phyloP scores from a whole-genome alignment of 1,140 invertebrate genomes.

The Grapholita molesta region DNA sequence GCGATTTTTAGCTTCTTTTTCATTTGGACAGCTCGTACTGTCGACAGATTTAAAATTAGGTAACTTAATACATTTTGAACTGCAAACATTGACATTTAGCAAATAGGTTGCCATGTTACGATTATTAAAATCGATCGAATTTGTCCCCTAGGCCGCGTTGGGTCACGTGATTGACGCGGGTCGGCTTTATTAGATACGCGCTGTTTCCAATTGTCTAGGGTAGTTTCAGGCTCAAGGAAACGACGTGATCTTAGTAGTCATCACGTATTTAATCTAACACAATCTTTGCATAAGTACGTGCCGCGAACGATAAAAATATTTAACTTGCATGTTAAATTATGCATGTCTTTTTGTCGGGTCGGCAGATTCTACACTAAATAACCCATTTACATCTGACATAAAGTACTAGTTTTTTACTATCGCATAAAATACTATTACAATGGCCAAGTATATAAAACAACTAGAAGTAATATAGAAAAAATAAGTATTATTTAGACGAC shows the following conservation, averaged over 20 bases:
- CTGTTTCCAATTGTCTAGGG: background rate
- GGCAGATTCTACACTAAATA: background rate
- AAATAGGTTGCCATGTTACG: background rate
- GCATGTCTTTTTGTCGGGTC: too few relatives aligned
- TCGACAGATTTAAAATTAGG: too few relatives aligned
- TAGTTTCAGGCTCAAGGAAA: background rate
- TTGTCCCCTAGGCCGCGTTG: background rate
- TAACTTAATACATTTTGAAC: too few relatives aligned
- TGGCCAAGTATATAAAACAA: too few relatives aligned
- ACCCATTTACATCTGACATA: background rate
- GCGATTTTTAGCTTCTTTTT: background rate
- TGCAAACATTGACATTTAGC: background rate
- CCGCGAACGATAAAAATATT: too few relatives aligned
- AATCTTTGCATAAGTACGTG: background rate
- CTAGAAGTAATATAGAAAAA: too few relatives aligned
- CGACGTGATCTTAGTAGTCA: background rate
- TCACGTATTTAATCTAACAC: conserved; percentile 6
- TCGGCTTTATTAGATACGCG: background rate
- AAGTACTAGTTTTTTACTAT: too few relatives aligned
- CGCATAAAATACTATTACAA: too few relatives aligned
- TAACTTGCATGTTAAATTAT: too few relatives aligned
- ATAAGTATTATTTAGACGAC: too few relatives aligned
- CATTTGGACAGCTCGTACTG: background rate
- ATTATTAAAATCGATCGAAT: background rate
- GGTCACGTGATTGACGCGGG: conserved; percentile 3